Evolutionary conservation across 2,113 vertebrate species (phyloP), one percentile per base, ranked within the genome.

Genomic region (Echinops telfairi): DNA sequence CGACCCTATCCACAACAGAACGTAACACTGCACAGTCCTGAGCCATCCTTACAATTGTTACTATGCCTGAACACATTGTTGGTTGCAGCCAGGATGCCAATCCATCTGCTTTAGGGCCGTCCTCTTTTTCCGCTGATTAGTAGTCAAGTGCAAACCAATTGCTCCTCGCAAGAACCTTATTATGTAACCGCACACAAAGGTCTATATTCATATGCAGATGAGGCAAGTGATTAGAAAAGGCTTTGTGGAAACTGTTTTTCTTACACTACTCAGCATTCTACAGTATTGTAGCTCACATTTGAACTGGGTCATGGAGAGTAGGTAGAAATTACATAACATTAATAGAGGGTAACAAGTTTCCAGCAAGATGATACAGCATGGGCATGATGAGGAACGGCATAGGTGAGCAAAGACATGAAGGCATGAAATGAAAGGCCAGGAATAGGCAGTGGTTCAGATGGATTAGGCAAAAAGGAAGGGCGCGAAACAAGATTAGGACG

Each of bases 231-330:
- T 25, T 19, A 79, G 31, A 83, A 36, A 82, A 60, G 27, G 1
- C 53, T 92, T 81, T 76, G 76, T 23, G 75, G 62, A 75, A 20
- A 76, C 78, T 29, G 47, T 10, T 10, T 27, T 81, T 83, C 64
- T 84, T 77, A 83, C 73, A 88, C 0, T 75, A 79, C 27, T 90
- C 68, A 33, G 36, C 58, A 88, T 91, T 33, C 76, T 40, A 73
- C 3, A 86, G 71, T 27, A 92, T 82, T 53, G 73, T 8, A 80
- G 58, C 58, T 79, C 38, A 78, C 58, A 77, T 40, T 57, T 86
- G 86, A 92, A 58, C 80, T 81, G 33, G 53, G 29, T 73, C 33
- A 57, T 57, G 68, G n/a, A 84, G 60, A 88, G 20, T 12, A 12
- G 80, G 70, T n/a, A 96, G 78, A 93, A 90, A 76, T 1, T 43